Conservation (phyloP, 2,113 vertebrate species). For the Marmota monax region DNA sequence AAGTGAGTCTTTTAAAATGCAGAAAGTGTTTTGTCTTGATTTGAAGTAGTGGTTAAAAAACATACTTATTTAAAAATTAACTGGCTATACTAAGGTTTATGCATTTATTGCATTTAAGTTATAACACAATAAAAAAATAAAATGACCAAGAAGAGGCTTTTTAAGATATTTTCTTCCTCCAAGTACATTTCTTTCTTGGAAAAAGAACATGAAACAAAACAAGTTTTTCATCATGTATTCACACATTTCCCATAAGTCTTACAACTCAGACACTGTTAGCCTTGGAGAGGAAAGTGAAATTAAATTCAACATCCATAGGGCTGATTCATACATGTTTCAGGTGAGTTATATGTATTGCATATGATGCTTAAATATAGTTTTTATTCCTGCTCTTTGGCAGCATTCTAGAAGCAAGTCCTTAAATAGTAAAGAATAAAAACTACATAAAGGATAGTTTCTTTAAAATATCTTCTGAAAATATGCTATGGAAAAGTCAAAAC, state of each 20-base stretch:
- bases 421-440: conserved; percentile 36
- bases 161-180: conserved; percentile 27
- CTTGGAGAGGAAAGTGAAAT: not conserved
- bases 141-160: not conserved
- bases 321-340: not conserved
- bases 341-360: not conserved
- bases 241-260: not conserved
- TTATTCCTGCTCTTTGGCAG: conserved; percentile 7
- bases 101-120: not conserved
- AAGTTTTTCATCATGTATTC: not conserved
- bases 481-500: not conserved
- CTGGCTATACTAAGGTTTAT: not conserved
- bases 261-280: not conserved
- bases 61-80: conserved; percentile 9
- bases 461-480: conserved; percentile 19
- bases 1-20: not conserved
- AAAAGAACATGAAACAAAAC: conserved; percentile 15
- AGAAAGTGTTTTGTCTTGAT: not conserved
- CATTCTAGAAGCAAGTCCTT: not conserved
- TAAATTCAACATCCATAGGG: not conserved
- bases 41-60: not conserved
- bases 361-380: not conserved
- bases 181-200: conserved; percentile 19
- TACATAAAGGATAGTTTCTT: not conserved
- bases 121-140: not conserved